Percentiles rank a stretch among this genome's conserved stretches.
These are phyloP conservation scores for Chaetodon auriga DNA, from an alignment of 2,113 vertebrate species.

Conservation along the genomic window DNA sequence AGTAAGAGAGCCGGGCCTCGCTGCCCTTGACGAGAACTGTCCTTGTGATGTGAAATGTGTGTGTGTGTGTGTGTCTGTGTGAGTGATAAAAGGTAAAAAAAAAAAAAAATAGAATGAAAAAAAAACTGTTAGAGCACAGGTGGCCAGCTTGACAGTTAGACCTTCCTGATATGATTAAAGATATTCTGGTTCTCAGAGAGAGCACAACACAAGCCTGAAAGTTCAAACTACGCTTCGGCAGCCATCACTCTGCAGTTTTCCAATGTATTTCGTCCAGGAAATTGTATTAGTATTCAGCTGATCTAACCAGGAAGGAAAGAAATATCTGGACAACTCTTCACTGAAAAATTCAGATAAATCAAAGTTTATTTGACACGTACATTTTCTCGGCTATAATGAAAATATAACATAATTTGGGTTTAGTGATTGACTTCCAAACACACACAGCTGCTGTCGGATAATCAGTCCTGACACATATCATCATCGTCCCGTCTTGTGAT, in stretches of 20 bases:
- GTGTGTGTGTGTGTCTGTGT: constrained; percentile 8
- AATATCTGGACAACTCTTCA: background rate
- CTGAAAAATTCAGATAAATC: background rate
- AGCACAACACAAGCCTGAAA: constrained; percentile 2
- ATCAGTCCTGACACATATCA: background rate
- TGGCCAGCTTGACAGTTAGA: constrained; percentile 67
- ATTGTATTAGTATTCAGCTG: background rate
- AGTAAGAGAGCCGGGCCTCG: constrained; percentile 50
- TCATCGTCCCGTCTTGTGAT: background rate
- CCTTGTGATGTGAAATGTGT: constrained; percentile 65
- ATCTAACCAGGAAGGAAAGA: background rate
- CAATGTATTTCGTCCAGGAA: constrained; percentile 15
- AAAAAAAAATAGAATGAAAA: background rate
- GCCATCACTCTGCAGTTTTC: background rate
- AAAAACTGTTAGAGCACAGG: constrained; percentile 53
- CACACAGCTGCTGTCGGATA: background rate
- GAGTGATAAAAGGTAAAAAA: constrained; percentile 53
- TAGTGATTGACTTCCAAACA: too few relatives aligned
- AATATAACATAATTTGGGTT: background rate
- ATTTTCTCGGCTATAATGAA: background rate
- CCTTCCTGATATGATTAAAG: constrained; percentile 64
- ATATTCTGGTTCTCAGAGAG: constrained; percentile 41
- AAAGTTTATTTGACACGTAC: background rate
- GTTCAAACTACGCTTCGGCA: constrained; percentile 16
- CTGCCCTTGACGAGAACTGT: constrained; percentile 64